Evolutionary conservation across 2,113 vertebrate species (phyloP), one percentile per base, ranked within the genome.

Genomic region (Cynopterus brachyotis): DNA sequence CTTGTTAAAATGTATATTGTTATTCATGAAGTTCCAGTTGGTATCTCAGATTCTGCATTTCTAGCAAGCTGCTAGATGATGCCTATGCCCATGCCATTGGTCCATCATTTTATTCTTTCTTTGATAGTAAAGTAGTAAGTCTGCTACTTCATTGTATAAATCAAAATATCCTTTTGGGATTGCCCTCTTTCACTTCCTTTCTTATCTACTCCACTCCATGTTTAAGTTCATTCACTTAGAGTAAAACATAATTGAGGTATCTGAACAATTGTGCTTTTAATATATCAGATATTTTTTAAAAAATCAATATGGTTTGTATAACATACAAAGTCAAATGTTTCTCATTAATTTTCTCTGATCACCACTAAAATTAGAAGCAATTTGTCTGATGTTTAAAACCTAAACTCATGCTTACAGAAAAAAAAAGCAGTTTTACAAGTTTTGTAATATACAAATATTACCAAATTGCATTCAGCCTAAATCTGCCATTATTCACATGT

Each of bases 331-430:
- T 70, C n/a, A 91, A 66, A 89, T 91, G 17, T 2, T 95, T 82
- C 35, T 67, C 26, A 73, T 55, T 91, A 67, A 81, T 89, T 91
- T 97, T 26, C 28, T 92, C 40, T 55, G 32, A 72, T 76, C 6
- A 55, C 69, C 62, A 93, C 19, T 96, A 70, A 90, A 70, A 92
- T 89, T 72, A 83, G 69, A 79, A 87, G 20, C 30, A 76, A 94
- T 47, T 72, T 91, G 42, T 66, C 40, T 95, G n/a, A 53, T 82
- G 3, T 79, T 83, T 95, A 69, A 53, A 96, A 94, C 62, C 12
- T 47, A 50, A 47, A 69, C 35, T 50, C 22, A 78, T 72, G 28
- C 16, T 82, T 88, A 80, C 13, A 69, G 70, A 32, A 66, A 40
- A 80, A 40, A 80, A 92, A 83, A 19, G 20, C 22, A 50, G 53